A percentile compares a stretch with the other conserved stretches of the same genome.
These are phyloP conservation scores for Prolemur simus DNA, from an alignment of 2,113 vertebrate species.

Conservation along the genomic window DNA sequence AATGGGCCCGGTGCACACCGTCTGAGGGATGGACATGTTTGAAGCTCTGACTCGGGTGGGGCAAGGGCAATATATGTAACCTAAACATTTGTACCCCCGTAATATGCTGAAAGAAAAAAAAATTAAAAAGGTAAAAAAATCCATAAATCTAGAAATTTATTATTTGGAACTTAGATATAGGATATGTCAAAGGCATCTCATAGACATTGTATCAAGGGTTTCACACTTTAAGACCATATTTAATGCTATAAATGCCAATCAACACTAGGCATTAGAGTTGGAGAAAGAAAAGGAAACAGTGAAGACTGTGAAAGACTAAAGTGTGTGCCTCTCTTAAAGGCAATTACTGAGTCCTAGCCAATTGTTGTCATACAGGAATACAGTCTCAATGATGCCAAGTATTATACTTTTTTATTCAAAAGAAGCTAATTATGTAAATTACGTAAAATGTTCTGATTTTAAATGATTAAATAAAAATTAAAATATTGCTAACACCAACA, in stretches of 20 bases:
- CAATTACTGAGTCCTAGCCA: not conserved
- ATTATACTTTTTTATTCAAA: not conserved
- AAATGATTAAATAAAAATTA: conserved; percentile 29
- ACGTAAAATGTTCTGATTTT: not conserved
- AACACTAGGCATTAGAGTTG: not conserved
- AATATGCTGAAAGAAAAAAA: no score
- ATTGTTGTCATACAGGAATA: not conserved
- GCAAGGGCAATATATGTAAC: no score
- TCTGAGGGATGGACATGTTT: no score
- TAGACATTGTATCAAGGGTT: not conserved
- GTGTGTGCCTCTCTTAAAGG: not conserved
- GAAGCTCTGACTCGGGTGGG: no score
- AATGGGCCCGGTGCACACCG: no score
- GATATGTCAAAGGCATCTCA: not conserved
- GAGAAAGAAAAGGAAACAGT: not conserved
- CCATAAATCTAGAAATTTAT: not conserved
- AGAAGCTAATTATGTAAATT: not conserved
- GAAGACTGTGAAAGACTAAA: not conserved
- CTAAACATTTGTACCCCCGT: no score
- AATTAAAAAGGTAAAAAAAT: not conserved
- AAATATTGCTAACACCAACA: not conserved
- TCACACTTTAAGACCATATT: not conserved
- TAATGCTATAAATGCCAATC: not conserved
- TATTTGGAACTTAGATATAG: not conserved
- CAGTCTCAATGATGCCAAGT: not conserved